Conservation (phyloP, 2,113 vertebrate species). For the Chloebia gouldiae region DNA sequence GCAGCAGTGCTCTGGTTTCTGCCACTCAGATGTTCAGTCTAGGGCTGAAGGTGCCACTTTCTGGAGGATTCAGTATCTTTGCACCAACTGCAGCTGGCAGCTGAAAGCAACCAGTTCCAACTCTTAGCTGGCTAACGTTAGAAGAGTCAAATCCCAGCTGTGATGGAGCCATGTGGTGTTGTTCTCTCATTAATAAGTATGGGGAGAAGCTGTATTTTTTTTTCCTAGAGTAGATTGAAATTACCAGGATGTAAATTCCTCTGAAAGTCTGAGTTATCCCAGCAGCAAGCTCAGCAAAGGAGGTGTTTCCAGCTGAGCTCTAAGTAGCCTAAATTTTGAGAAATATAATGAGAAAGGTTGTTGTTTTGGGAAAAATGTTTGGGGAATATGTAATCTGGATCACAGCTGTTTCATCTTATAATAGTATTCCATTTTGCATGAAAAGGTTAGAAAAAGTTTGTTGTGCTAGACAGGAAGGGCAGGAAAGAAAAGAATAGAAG, state of each 20-base stretch:
- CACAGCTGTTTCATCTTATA: not conserved
- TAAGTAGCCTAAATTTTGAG: not conserved
- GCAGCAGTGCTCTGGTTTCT: not conserved
- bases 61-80: not conserved
- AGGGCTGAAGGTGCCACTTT: not conserved
- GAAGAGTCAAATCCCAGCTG: not conserved
- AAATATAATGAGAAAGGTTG: not conserved
- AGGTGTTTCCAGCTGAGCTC: not conserved
- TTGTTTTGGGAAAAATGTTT: not conserved
- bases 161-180: accelerated
- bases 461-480: not conserved
- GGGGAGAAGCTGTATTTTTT: not conserved
- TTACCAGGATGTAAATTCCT: not conserved
- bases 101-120: not conserved
- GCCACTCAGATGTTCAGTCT: not conserved
- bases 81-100: not conserved
- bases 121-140: not conserved
- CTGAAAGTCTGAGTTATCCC: not conserved
- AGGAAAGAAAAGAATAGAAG: not conserved
- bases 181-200: not conserved
- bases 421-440: not conserved
- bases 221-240: not conserved
- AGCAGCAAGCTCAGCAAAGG: not conserved
- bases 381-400: not conserved
- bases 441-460: not conserved